These are phyloP conservation scores for Alethe diademata DNA, from an alignment of 2,113 vertebrate species.

Conservation along the genomic window DNA sequence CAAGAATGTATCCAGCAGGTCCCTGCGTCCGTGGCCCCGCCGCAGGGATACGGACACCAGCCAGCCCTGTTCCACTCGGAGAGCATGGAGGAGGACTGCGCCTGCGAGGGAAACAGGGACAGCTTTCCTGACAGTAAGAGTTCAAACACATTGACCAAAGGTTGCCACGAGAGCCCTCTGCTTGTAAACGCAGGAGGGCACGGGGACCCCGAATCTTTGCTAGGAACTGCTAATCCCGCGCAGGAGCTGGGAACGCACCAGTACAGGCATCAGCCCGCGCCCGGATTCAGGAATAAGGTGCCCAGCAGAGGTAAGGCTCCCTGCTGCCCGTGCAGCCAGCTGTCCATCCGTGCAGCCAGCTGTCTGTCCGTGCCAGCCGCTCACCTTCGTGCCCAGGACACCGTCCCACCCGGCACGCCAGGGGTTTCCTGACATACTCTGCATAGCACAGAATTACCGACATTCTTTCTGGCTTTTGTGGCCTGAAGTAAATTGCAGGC, in stretches of 20 bases:
- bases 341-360: not conserved
- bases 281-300: slow-evolving; percentile 73
- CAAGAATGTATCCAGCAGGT: slow-evolving; percentile 79
- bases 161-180: slow-evolving; percentile 73
- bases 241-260: slow-evolving; percentile 81
- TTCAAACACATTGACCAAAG: slow-evolving; percentile 79
- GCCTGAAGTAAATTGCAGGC: not conserved
- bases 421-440: not conserved
- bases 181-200: slow-evolving; percentile 70
- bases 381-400: not conserved
- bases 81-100: slow-evolving; percentile 97
- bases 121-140: slow-evolving; percentile 80
- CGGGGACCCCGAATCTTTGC: slow-evolving; percentile 81
- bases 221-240: slow-evolving; percentile 77
- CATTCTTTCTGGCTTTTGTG: not conserved
- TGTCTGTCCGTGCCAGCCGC: not conserved
- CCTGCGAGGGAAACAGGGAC: slow-evolving; percentile 73
- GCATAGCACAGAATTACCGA: not conserved
- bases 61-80: slow-evolving; percentile 84
- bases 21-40: not conserved
- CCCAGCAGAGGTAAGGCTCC: slow-evolving; percentile 84
- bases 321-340: not conserved
- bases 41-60: slow-evolving; percentile 67
- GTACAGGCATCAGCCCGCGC: slow-evolving; percentile 77
- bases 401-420: not conserved